These are phyloP conservation scores for Bambusicola thoracicus DNA, from an alignment of 2,113 vertebrate species.

Conservation along the genomic window DNA sequence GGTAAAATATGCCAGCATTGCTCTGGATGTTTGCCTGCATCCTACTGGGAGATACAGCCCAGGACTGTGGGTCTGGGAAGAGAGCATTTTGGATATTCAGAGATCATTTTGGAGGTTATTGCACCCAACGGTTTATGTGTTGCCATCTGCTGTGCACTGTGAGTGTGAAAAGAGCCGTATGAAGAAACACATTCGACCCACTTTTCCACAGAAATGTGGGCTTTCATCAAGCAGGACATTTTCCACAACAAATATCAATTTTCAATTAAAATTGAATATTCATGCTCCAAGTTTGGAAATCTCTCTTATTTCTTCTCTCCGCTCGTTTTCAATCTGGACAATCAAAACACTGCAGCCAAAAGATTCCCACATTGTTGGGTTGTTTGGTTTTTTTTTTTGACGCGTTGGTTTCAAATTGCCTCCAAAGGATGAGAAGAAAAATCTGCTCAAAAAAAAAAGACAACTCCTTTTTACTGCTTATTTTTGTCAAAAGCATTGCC, in stretches of 20 bases:
- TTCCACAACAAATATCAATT: neutral
- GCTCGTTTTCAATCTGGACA: neutral
- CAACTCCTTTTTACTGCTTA: neutral
- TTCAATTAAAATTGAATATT: neutral
- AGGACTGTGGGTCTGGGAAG: neutral
- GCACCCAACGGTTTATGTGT: neutral
- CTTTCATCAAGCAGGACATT: neutral
- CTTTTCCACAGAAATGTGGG: neutral
- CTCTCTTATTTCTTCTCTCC: conserved; percentile 10
- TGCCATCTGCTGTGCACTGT: neutral
- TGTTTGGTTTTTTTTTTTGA: neutral
- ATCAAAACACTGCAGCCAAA: conserved; percentile 8
- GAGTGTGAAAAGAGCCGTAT: neutral
- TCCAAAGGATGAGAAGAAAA: neutral
- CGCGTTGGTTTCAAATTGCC: neutral
- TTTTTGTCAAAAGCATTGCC: conserved; percentile 4
- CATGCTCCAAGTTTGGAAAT: neutral
- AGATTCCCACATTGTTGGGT: neutral
- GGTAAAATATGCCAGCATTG: neutral
- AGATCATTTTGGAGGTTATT: neutral
- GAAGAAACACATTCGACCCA: neutral
- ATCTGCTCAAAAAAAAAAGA: neutral
- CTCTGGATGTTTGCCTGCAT: neutral
- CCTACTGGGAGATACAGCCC: neutral
- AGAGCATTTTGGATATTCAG: neutral